phyloP scores from a whole-genome alignment of 2,113 vertebrate genomes.

The Recurvirostra avosetta region DNA sequence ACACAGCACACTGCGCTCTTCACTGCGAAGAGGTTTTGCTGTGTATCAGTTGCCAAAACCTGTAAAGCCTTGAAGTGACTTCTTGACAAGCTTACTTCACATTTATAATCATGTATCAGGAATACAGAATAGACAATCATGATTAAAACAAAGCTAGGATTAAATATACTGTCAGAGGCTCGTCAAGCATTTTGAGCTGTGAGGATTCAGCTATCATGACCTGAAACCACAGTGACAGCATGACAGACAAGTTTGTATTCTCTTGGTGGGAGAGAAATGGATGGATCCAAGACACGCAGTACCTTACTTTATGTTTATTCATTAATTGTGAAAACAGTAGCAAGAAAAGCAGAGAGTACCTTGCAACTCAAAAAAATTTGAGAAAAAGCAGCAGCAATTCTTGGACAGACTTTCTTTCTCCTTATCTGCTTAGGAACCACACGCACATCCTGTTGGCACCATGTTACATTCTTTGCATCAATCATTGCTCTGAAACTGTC shows the following conservation, averaged over 20 bases:
- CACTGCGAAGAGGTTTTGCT: background rate
- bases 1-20: background rate
- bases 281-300: background rate
- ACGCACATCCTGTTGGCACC: background rate
- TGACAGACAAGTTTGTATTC: background rate
- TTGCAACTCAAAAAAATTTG: background rate
- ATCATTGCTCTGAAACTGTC: background rate
- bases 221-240: background rate
- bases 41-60: background rate
- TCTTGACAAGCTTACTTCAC: background rate
- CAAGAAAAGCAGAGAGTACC: background rate
- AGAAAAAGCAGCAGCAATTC: background rate
- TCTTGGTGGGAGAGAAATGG: background rate
- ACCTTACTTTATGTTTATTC: background rate
- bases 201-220: background rate
- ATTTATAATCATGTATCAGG: background rate
- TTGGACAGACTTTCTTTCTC: background rate
- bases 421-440: background rate
- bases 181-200: background rate
- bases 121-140: background rate
- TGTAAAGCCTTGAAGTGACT: background rate
- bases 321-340: background rate
- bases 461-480: background rate
- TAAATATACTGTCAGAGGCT: background rate
- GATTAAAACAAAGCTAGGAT: background rate